Conservation (phyloP, 2,888 invertebrate genomes). For the Hipparchia semele region DNA sequence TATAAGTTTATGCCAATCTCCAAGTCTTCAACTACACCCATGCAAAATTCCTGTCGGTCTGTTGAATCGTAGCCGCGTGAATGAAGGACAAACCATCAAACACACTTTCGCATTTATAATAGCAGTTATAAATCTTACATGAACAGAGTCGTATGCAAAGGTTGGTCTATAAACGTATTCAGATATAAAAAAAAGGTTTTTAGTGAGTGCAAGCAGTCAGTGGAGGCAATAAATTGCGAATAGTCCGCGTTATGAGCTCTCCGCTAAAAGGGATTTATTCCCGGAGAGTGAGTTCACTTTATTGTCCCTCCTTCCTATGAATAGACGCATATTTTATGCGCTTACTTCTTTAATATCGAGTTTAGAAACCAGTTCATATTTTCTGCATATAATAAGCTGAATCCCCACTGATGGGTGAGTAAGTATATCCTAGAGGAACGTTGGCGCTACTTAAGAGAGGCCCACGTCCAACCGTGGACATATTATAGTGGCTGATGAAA, state of each 20-base stretch:
- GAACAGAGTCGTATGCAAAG: not conserved
- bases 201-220: constrained; percentile 32
- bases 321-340: constrained; percentile 13
- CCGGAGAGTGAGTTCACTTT: constrained; percentile 26
- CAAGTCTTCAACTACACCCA: too few relatives aligned
- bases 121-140: not conserved
- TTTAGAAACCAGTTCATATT: constrained; percentile 7
- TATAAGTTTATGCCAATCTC: too few relatives aligned
- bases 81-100: too few relatives aligned
- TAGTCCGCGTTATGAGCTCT: constrained; percentile 27
- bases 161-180: not conserved
- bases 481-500: too few relatives aligned
- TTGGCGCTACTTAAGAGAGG: too few relatives aligned
- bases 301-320: constrained; percentile 24
- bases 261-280: constrained; percentile 32
- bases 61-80: too few relatives aligned
- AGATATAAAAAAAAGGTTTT: not conserved
- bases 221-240: constrained; percentile 25
- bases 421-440: too few relatives aligned
- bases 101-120: too few relatives aligned
- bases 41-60: too few relatives aligned
- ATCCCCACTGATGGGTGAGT: too few relatives aligned
- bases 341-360: constrained; percentile 10
- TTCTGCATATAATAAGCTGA: not conserved
- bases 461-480: too few relatives aligned